Evolutionary conservation across 64 coral and sea anemone species (phyloP).

Genomic region (Montipora sp.): DNA sequence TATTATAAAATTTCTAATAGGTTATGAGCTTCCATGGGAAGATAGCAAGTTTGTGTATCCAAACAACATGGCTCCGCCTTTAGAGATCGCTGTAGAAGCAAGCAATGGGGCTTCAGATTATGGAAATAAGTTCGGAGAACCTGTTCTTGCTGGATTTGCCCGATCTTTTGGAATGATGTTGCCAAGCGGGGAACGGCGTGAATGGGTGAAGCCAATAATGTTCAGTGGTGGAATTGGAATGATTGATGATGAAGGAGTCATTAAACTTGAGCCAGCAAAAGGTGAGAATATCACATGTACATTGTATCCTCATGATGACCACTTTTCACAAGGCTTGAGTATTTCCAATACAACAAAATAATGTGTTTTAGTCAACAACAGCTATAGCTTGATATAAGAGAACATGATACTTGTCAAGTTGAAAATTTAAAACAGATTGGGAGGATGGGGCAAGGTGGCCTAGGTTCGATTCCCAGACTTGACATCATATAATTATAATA

Average conservation of each 20-base stretch:
- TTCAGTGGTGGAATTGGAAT: conserved; percentile 94
- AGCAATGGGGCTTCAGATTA: conserved; percentile 98
- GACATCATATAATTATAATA: too few relatives aligned
- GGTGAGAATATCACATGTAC: conserved; percentile 36
- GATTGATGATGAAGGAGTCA: conserved; percentile 70
- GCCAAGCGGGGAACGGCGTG: conserved; percentile 76
- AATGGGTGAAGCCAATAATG: conserved; percentile 99
- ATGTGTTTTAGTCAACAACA: too few relatives aligned
- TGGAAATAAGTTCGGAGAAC: conserved; percentile 98
- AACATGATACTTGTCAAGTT: too few relatives aligned
- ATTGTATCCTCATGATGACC: too few relatives aligned
- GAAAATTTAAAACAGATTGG: too few relatives aligned
- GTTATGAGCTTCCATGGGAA: conserved; percentile 97
- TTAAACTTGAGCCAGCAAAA: conserved; percentile 74
- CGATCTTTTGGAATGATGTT: conserved; percentile 93
- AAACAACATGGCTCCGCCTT: conserved; percentile 85
- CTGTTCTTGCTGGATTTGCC: conserved; percentile 95
- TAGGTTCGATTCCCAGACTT: too few relatives aligned
- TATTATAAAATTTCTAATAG: conserved; percentile 19
- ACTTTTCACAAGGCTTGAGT: too few relatives aligned
- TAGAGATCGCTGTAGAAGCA: conserved; percentile 89
- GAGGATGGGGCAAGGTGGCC: too few relatives aligned
- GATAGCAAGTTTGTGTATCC: conserved; percentile 77
- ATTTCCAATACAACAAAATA: too few relatives aligned
- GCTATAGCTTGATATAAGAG: too few relatives aligned